Conservation (phyloP, 2,113 vertebrate species). For the Dermatemys mawii region DNA sequence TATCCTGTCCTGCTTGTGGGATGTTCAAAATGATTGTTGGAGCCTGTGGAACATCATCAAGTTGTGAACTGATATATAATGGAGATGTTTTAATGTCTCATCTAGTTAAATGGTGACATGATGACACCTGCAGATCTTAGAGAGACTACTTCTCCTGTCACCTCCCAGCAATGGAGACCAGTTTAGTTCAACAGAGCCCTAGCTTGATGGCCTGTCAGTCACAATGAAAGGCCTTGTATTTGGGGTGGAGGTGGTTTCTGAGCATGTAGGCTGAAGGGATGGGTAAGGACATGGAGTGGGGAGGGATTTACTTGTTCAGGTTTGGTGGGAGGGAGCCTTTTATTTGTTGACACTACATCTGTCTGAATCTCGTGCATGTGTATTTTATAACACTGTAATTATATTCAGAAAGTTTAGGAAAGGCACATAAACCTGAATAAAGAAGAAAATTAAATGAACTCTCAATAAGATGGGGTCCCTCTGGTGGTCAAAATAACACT, state of each 20-base stretch:
- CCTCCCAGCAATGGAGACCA: not conserved
- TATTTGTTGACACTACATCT: not conserved
- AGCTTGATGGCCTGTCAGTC: not conserved
- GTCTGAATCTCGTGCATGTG: slow-evolving; percentile 5
- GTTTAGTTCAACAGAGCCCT: not conserved
- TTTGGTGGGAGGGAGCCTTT: not conserved
- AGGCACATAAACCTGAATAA: not conserved
- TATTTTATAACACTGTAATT: slow-evolving; percentile 10
- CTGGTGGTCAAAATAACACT: not conserved
- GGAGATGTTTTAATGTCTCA: not conserved
- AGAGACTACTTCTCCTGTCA: not conserved
- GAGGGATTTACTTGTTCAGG: slow-evolving; percentile 2
- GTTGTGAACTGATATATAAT: accelerated
- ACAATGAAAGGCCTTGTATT: accelerated
- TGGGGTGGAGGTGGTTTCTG: too few species aligned
- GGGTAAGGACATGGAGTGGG: not conserved
- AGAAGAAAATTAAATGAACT: not conserved
- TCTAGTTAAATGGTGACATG: not conserved
- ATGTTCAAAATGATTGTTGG: not conserved
- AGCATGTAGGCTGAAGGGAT: accelerated
- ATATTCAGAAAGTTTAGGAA: not conserved
- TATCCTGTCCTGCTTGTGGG: not conserved
- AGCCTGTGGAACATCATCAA: not conserved
- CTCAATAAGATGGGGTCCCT: not conserved
- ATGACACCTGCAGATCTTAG: not conserved